Conservation (phyloP, 2,888 invertebrate genomes). For the Amphipoea lucens region DNA sequence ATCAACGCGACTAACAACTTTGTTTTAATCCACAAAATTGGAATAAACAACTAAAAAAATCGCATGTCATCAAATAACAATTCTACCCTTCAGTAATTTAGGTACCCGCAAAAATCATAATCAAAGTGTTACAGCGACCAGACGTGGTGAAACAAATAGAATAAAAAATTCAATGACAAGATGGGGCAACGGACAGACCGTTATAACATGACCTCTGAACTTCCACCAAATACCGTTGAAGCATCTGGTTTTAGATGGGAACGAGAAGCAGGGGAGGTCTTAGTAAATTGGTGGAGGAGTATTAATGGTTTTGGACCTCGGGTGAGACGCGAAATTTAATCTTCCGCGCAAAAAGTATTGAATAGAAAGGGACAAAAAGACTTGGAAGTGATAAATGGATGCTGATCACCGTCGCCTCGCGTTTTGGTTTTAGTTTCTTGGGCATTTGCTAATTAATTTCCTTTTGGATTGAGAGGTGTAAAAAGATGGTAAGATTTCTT, state of each 20-base stretch:
- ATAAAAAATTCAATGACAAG: constrained; percentile 82
- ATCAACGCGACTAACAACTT: neutral
- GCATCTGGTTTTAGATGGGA: constrained; percentile 5
- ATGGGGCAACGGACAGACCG: constrained; percentile 76
- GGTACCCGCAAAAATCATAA: constrained; percentile 85
- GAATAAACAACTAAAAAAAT: constrained; percentile 45
- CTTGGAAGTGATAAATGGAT: constrained; percentile 85
- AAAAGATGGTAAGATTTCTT: constrained; percentile 6
- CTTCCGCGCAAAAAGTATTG: constrained; percentile 88
- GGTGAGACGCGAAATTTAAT: constrained; percentile 88
- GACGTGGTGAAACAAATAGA: constrained; percentile 80
- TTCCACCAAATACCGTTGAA: constrained; percentile 39
- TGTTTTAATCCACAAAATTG: constrained; percentile 1
- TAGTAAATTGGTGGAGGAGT: constrained; percentile 74
- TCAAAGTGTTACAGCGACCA: constrained; percentile 85
- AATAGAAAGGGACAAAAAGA: constrained; percentile 87
- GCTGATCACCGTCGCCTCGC: constrained; percentile 78
- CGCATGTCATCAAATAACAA: constrained; percentile 79
- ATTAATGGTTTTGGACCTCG: constrained; percentile 87
- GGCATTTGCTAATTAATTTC: constrained; percentile 65
- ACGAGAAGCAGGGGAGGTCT: constrained; percentile 69
- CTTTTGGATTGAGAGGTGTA: constrained; percentile 33
- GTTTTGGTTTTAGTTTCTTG: constrained; percentile 70
- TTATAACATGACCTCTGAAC: constrained; percentile 63
- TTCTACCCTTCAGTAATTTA: constrained; percentile 77